Evolutionary conservation across 2,888 invertebrate species (phyloP).

Genomic region (Sialis fuliginosa): DNA sequence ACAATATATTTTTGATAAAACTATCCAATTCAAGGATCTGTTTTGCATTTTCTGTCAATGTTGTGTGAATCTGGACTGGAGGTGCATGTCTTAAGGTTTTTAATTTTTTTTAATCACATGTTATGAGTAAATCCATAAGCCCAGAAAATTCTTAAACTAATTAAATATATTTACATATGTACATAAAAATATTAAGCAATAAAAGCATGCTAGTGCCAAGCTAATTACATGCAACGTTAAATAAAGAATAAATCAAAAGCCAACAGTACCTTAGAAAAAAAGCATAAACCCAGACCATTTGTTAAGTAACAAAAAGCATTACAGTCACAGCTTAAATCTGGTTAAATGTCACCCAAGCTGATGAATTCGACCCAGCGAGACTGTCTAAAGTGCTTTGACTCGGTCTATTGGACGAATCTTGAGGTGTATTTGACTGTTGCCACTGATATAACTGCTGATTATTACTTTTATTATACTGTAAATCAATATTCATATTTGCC

Average conservation of each 20-base stretch:
- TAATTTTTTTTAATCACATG: no score
- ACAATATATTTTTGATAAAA: no score
- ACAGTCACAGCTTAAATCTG: slow-evolving; percentile 23
- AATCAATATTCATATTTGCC: no score
- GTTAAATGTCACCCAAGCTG: slow-evolving; percentile 27
- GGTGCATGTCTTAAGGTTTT: no score
- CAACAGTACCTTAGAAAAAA: slow-evolving; percentile 1
- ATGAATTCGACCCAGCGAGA: background rate
- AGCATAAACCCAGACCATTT: slow-evolving; percentile 9
- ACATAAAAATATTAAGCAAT: slow-evolving; percentile 2
- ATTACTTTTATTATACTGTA: background rate
- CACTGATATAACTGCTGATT: background rate
- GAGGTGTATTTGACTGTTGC: background rate
- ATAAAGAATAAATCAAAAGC: background rate
- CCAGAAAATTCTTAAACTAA: no score
- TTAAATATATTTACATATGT: no score
- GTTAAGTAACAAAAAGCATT: slow-evolving; percentile 13
- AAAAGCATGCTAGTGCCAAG: slow-evolving; percentile 4
- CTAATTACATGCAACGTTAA: no score
- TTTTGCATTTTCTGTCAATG: no score
- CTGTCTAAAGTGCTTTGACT: background rate
- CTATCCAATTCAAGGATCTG: no score
- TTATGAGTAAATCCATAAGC: no score
- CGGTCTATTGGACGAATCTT: background rate
- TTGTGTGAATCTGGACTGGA: no score